Conservation (phyloP, 2,113 vertebrate species). For the Erythrocercus mccallii region DNA sequence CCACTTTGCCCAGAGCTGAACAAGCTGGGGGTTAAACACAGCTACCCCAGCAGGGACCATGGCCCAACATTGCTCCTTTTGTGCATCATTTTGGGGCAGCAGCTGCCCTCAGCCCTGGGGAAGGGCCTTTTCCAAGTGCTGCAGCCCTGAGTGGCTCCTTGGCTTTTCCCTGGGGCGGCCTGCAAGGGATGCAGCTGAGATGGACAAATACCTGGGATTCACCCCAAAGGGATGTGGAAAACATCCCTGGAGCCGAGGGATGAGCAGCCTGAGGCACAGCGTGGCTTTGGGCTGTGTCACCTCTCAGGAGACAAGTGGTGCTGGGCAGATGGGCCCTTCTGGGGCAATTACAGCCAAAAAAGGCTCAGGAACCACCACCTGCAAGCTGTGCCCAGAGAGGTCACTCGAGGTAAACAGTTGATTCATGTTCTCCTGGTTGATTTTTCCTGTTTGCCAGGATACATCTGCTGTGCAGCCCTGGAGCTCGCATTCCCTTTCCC, state of each 20-base stretch:
- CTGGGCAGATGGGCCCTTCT: neutral
- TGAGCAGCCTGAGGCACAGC: fast-evolving
- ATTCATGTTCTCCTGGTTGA: neutral
- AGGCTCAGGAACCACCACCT: neutral
- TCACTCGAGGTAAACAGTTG: neutral
- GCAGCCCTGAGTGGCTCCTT: neutral
- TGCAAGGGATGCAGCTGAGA: neutral
- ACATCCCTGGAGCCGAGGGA: neutral
- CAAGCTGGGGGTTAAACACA: neutral
- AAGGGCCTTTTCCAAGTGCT: neutral
- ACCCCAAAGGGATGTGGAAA: neutral
- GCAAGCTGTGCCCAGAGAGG: neutral
- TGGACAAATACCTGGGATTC: neutral
- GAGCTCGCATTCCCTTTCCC: neutral
- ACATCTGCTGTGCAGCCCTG: neutral
- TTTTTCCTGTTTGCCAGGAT: conserved; percentile 58
- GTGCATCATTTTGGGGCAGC: neutral
- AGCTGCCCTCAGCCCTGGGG: neutral
- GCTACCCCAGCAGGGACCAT: neutral
- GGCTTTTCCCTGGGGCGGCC: neutral
- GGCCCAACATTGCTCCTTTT: neutral
- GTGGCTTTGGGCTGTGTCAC: neutral
- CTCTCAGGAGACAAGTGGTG: neutral
- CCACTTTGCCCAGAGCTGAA: neutral
- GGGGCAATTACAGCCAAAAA: neutral